A percentile compares a stretch with the other conserved stretches of the same genome.
Evolutionary conservation across 2,797 vertebrate genomes (phyloP).

Genomic region (Esox masquinongy): DNA sequence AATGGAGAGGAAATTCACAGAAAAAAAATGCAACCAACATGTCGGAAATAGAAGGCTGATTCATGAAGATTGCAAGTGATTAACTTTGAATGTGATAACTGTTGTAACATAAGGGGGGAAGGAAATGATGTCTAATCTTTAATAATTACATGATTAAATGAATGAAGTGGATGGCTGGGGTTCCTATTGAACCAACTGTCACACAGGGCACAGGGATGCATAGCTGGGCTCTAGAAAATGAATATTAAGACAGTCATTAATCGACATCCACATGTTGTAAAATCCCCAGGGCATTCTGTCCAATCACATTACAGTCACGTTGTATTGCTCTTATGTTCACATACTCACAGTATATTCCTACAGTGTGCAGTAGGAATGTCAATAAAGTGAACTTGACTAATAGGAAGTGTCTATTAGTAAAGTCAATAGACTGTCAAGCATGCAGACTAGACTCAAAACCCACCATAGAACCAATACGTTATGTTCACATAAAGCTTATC

Average conservation of each 20-base stretch:
- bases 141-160: slow-evolving; percentile 28
- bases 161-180: slow-evolving; percentile 28
- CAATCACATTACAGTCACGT: slow-evolving; percentile 26
- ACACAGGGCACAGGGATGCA: slow-evolving; percentile 14
- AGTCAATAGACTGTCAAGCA: not conserved
- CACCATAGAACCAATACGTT: too few species aligned
- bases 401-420: not conserved
- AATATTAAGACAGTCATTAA: slow-evolving; percentile 38
- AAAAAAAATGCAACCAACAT: slow-evolving; percentile 11
- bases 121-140: slow-evolving; percentile 12
- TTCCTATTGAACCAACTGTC: slow-evolving; percentile 5
- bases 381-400: not conserved
- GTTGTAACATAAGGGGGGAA: slow-evolving; percentile 18
- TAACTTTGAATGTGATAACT: slow-evolving; percentile 22
- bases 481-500: too few species aligned
- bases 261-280: slow-evolving; percentile 31
- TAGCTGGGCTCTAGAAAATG: slow-evolving; percentile 17
- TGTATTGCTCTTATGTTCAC: slow-evolving; percentile 23
- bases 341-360: slow-evolving; percentile 2
- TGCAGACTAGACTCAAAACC: not conserved
- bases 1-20: slow-evolving; percentile 6
- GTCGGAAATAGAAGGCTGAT: slow-evolving; percentile 15
- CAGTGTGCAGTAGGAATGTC: not conserved
- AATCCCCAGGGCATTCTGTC: slow-evolving; percentile 23
- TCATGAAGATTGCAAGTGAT: slow-evolving; percentile 16